Evolutionary conservation across 2,113 vertebrate genomes (phyloP), one percentile per base, ranked within the genome.

Genomic region (Megaceryle torquata): DNA sequence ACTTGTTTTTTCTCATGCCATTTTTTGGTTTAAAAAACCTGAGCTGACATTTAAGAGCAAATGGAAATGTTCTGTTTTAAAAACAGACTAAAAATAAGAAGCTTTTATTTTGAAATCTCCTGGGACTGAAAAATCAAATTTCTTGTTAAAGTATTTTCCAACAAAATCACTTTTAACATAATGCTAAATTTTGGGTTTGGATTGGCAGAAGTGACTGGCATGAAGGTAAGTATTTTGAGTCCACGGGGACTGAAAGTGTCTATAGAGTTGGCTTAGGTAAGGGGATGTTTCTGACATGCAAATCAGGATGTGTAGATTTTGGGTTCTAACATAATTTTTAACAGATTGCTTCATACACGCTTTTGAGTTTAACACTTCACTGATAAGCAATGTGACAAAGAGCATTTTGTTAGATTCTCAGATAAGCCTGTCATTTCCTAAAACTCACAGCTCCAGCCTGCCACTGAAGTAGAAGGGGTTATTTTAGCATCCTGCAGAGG

Each of bases 61-160:
- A 92, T 1, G 1, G 89, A 92, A 95, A 69, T 63, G 12, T 83
- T 95, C 48, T 74, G 60, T 88, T 96, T 96, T 37, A 63, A 86
- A 95, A 94, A 51, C 82, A 91, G 28, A 82, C n/a, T 70, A 86
- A 91, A 94, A 94, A 59, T 83, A 88, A 75, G 22, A 86, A 63
- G 43, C 48, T 86, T 93, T 94, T 90, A 94, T 96, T 96, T 91
- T 96, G 85, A 94, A 56, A 92, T 86, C 19, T 94, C 26, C 69
- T 64, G 33, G 13, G 16, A 81, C 29, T 85, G 64, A 83, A 91
- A 37, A 90, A 89, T 85, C 22, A 87, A 88, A 82, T 91, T 95
- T 95, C 64, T 80, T 77, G 33, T 48, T 88, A 46, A 77, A 84
- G 21, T 21, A n/a, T 81, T 94, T 93, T 83, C 50, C 51, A 64